Evolutionary conservation across 2,888 invertebrate genomes (phyloP), one percentile per base, ranked within the genome.

Genomic region (Hymenopus coronatus): DNA sequence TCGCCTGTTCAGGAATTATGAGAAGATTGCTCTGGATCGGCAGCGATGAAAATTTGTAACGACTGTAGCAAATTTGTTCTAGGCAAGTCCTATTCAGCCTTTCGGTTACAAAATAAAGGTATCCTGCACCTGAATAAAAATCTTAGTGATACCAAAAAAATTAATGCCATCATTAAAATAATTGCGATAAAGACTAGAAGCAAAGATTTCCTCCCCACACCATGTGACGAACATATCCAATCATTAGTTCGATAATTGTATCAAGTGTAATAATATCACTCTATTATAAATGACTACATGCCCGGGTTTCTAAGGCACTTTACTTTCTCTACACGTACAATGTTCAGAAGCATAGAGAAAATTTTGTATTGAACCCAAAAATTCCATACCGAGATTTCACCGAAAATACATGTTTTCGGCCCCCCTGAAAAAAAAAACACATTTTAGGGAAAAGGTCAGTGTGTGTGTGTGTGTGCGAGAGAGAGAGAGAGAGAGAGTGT

Each of bases 11-110:
- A 85, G 87, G 30, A 90, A 90, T 90, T 89, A 90, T 88, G 85
- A 25, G 25, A 88, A 90, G 89, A 90, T 90, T 90, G 90, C 83
- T 83, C 83, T 82, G 88, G 88, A 84, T 89, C 89, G 89, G 90
- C 90, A 89, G 89, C 90, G 90, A 90, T 89, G 90, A 89, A 89
- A 90, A 90, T 90, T 89, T 89, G 84, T 89, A 90, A 90, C 89
- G 88, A 90, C 90, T 89, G 90, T 86, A 89, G 89, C 89, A 89
- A 90, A 90, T 89, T 89, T 89, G 90, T 90, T 88, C 28, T 70
- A 70, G 82, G 27, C 81, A 84, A 83, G 88, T 40, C 83, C 33
- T 3, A 70, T 4, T 70, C 40, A 40, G 40, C 40, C 40, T 40
- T 40, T 40, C 54, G 54, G 54, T 4, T 70, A 20, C 54, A 70